Conservation (phyloP, 2,797 vertebrate genomes). For the Cichlasoma orientale region DNA sequence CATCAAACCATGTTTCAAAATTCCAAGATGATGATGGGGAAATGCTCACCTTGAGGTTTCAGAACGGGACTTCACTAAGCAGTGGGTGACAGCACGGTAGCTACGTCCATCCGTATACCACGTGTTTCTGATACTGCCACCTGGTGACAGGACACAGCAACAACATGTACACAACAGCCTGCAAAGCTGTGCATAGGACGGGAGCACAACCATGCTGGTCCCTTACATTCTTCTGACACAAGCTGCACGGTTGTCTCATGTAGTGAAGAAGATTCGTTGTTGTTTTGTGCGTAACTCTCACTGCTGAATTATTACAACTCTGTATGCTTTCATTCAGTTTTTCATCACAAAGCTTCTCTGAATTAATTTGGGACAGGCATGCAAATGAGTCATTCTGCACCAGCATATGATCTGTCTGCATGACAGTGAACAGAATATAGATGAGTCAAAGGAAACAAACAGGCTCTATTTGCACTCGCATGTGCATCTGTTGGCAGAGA, state of each 20-base stretch:
- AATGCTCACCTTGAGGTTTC: too few relatives aligned
- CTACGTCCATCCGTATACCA: neutral
- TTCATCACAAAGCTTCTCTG: neutral
- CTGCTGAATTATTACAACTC: neutral
- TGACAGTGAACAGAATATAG: constrained; percentile 26
- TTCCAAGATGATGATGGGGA: too few relatives aligned
- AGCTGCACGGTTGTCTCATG: neutral
- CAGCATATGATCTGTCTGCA: constrained; percentile 12
- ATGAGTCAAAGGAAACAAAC: constrained; percentile 48
- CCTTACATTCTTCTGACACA: neutral
- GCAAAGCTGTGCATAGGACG: neutral
- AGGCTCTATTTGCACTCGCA: constrained; percentile 40
- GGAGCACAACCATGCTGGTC: neutral
- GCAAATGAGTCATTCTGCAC: neutral
- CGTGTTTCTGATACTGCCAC: neutral
- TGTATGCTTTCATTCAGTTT: constrained; percentile 13
- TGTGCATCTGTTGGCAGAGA: constrained; percentile 15
- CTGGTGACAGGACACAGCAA: neutral
- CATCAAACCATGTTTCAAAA: too few relatives aligned
- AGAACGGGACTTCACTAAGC: neutral
- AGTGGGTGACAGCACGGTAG: too few relatives aligned
- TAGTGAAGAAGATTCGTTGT: neutral
- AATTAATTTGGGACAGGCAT: neutral
- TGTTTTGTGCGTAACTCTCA: neutral
- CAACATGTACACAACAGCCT: neutral